Evolutionary conservation across 2,888 invertebrate species (phyloP).

Genomic region (Tetanocera ferruginea): DNA sequence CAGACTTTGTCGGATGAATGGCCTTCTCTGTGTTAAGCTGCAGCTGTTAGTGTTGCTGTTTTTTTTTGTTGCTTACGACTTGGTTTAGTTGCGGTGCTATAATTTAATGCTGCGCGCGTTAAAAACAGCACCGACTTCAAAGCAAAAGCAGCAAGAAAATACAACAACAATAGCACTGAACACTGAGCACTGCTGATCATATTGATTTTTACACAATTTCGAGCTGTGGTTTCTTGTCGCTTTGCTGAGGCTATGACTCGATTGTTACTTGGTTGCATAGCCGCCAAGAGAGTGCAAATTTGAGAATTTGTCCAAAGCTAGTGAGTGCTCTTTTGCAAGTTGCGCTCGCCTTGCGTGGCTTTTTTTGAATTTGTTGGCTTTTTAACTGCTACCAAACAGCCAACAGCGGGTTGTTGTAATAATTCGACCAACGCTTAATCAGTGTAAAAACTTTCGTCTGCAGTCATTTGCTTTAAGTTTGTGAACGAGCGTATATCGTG

Average conservation of each 20-base stretch:
- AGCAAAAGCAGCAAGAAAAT: neutral
- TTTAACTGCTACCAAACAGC: neutral
- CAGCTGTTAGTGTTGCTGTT: neutral
- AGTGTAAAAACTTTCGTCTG: slow-evolving; percentile 68
- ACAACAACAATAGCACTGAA: neutral
- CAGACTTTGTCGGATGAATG: neutral
- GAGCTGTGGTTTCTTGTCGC: neutral
- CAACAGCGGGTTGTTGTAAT: slow-evolving; percentile 53
- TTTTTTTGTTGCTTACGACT: neutral
- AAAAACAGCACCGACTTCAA: neutral
- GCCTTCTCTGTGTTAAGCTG: slow-evolving; percentile 8
- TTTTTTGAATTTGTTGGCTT: slow-evolving; percentile 2
- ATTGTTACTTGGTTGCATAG: neutral
- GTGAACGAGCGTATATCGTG: slow-evolving; percentile 69
- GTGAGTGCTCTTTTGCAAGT: neutral
- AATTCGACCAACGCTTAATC: slow-evolving; percentile 61
- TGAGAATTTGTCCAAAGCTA: slow-evolving; percentile 17
- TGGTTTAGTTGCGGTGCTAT: neutral
- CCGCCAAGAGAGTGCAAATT: slow-evolving; percentile 17
- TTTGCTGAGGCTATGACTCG: no score
- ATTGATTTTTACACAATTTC: slow-evolving; percentile 28
- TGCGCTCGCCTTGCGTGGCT: neutral
- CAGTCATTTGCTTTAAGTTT: slow-evolving; percentile 70
- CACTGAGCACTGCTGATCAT: neutral
- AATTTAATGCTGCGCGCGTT: neutral